These are phyloP conservation scores for Penaeus vannamei DNA, from an alignment of 1,140 invertebrate genomes.

Conservation along the genomic window DNA sequence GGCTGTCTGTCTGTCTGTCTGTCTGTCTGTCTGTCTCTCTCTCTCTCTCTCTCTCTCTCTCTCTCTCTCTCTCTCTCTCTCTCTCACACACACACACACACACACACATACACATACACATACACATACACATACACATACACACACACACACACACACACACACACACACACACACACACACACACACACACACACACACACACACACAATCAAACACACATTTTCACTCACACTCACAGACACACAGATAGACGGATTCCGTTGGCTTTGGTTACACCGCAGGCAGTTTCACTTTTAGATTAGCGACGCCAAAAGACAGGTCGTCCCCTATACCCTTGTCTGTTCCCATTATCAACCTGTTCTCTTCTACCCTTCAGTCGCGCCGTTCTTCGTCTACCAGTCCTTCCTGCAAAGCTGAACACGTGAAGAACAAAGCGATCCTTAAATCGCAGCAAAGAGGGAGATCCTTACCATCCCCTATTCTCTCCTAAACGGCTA, in stretches of 20 bases:
- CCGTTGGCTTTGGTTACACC: not conserved
- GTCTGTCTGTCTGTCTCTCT: not conserved
- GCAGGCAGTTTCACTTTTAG: not conserved
- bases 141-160: constrained; percentile 19
- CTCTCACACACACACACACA: not conserved
- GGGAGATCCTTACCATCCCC: no score
- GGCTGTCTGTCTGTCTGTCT: no score
- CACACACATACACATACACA: not conserved
- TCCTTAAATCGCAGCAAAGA: no score
- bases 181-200: not conserved
- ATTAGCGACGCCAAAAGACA: not conserved
- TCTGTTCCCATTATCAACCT: no score
- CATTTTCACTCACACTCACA: not conserved
- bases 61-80: not conserved
- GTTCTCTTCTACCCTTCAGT: no score
- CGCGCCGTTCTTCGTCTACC: no score
- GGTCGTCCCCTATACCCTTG: not conserved
- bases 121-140: not conserved
- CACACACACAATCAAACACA: not conserved
- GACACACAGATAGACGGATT: not conserved
- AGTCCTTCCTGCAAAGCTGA: no score
- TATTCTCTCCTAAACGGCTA: no score
- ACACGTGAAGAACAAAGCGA: no score
- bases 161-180: not conserved
- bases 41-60: not conserved